A percentile compares a stretch with the other conserved stretches of the same genome.
Evolutionary conservation across 2,888 invertebrate genomes (phyloP).

Genomic region (Pseudeuparius sepicola): DNA sequence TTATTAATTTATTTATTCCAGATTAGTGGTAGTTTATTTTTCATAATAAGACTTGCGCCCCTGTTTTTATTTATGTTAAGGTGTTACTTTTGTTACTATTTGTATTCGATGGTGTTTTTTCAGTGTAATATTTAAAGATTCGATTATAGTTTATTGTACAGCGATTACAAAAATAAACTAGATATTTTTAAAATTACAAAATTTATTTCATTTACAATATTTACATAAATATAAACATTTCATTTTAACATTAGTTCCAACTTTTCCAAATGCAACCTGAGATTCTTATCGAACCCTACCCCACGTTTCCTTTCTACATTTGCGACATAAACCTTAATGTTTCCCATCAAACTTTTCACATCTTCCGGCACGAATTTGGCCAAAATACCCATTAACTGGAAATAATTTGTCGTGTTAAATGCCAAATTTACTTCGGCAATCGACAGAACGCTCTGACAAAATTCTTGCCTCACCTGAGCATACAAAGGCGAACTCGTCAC

Average conservation of each 20-base stretch:
- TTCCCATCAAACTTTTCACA: constrained; percentile 31
- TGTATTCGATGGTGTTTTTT: no score
- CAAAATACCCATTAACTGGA: constrained; percentile 35
- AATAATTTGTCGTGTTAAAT: constrained; percentile 38
- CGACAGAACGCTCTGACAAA: constrained; percentile 29
- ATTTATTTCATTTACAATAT: no score
- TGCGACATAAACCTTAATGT: constrained; percentile 35
- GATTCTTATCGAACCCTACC: constrained; percentile 38
- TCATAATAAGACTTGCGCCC: no score
- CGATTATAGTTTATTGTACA: constrained; percentile 23
- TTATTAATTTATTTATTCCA: no score
- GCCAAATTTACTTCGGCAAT: constrained; percentile 40
- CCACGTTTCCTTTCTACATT: constrained; percentile 40
- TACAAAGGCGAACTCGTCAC: constrained; percentile 28
- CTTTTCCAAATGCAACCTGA: constrained; percentile 35
- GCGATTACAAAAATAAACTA: constrained; percentile 19
- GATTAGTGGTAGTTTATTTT: no score
- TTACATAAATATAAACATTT: constrained; percentile 15
- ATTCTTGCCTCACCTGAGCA: constrained; percentile 26
- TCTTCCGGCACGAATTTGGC: constrained; percentile 33
- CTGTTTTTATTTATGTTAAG: no score
- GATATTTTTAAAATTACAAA: constrained; percentile 23
- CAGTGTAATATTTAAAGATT: no score
- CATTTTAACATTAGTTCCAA: no score
- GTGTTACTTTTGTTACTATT: no score